A percentile compares a stretch with the other conserved stretches of the same genome.
Conservation (phyloP, 2,888 invertebrate species). For the Agrilus biguttatus region DNA sequence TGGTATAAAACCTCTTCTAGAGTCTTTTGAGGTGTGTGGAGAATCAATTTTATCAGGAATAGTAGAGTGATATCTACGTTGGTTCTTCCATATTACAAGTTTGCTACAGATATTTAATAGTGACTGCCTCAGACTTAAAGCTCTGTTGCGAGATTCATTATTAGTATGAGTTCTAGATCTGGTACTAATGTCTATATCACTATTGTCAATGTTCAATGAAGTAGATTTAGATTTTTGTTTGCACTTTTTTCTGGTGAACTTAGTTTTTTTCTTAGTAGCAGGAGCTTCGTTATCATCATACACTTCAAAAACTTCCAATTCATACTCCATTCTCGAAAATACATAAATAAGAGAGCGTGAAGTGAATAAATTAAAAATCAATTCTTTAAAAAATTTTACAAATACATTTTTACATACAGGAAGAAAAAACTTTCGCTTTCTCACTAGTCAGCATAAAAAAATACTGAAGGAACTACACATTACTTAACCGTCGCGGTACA, state of each 20-base stretch:
- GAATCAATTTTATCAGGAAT: conserved; percentile 26
- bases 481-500: too few relatives aligned
- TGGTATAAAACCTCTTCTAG: conserved; percentile 25
- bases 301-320: conserved; percentile 37
- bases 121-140: conserved; percentile 43
- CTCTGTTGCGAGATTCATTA: conserved; percentile 26
- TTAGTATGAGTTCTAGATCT: conserved; percentile 26
- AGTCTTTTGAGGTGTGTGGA: conserved; percentile 28
- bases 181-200: conserved; percentile 21
- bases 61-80: conserved; percentile 29
- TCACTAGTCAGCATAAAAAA: too few relatives aligned
- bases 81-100: conserved; percentile 33
- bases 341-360: background rate
- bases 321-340: conserved; percentile 29
- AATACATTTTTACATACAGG: too few relatives aligned
- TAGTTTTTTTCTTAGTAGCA: conserved; percentile 24
- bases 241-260: conserved; percentile 31
- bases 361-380: too few relatives aligned
- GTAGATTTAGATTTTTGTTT: conserved; percentile 22
- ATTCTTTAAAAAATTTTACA: too few relatives aligned
- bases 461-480: too few relatives aligned
- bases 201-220: conserved; percentile 14
- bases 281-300: conserved; percentile 26
- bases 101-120: conserved; percentile 36
- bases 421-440: too few relatives aligned